Evolutionary conservation across 1,140 invertebrate genomes (phyloP).

Genomic region (Panulirus ornatus): DNA sequence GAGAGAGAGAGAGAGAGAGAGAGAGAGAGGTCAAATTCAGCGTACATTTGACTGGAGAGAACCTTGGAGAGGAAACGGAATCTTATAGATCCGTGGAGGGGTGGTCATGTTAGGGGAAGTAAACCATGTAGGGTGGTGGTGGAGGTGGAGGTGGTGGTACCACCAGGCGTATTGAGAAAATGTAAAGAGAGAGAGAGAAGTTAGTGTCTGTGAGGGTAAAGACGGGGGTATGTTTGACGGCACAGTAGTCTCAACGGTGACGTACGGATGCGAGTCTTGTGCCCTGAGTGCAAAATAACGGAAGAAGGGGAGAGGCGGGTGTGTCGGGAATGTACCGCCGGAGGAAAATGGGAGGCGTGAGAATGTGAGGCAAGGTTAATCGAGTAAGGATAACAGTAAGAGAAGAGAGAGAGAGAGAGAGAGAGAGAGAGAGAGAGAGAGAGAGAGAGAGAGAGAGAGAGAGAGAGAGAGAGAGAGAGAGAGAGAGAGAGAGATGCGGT

Average conservation of each 20-base stretch:
- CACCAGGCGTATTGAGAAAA: neutral
- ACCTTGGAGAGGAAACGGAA: no score
- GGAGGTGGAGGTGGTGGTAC: neutral
- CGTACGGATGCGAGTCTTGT: neutral
- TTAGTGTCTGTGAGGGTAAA: neutral
- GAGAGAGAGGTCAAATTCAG: no score
- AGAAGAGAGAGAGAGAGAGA: slow-evolving; percentile 39
- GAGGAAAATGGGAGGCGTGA: neutral
- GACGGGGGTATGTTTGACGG: neutral
- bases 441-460: neutral
- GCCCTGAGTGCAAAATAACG: neutral
- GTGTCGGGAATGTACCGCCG: neutral
- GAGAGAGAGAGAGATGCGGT: neutral
- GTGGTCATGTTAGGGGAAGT: no score
- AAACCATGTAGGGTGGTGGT: no score
- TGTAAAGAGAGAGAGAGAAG: neutral
- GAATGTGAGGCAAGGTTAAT: neutral
- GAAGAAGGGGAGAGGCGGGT: neutral
- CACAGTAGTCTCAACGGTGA: neutral
- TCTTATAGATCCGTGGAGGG: no score
- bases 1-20: neutral
- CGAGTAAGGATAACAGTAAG: neutral
- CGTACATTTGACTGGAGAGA: no score
- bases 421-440: slow-evolving; percentile 42
- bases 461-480: neutral